Conservation (phyloP, 23 tunicate species). For the Styela clava region DNA sequence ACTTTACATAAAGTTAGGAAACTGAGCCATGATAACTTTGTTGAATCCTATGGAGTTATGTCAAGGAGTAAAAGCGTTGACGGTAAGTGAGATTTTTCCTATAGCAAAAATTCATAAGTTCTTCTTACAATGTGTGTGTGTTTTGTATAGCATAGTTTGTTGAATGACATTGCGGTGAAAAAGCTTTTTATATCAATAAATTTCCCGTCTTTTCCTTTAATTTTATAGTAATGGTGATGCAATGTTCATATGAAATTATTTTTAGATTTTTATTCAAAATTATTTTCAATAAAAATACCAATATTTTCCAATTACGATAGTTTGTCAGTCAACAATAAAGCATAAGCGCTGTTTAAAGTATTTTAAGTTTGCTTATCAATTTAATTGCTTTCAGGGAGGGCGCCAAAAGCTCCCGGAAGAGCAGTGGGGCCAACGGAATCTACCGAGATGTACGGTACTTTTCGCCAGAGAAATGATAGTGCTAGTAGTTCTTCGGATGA, state of each 20-base stretch:
- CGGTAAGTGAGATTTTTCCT: not conserved
- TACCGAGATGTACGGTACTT: conserved; percentile 18
- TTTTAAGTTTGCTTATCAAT: no score
- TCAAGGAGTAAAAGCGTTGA: conserved; percentile 25
- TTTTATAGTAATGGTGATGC: no score
- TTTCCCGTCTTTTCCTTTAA: no score
- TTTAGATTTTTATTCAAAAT: no score
- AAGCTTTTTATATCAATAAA: no score
- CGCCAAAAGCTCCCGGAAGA: not conserved
- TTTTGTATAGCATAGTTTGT: not conserved
- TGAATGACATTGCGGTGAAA: not conserved
- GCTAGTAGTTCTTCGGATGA: conserved; percentile 25
- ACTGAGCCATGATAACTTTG: conserved; percentile 72
- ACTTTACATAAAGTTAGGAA: conserved; percentile 46
- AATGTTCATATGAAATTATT: no score
- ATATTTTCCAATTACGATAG: no score
- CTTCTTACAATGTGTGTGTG: not conserved
- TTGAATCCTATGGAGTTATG: conserved; percentile 64
- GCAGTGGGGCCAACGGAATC: conserved; percentile 1
- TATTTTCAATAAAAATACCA: no score
- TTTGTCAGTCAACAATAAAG: no score
- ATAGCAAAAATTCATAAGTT: no score
- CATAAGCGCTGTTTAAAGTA: no score
- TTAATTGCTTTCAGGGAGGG: not conserved
- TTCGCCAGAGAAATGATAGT: conserved; percentile 21